A percentile compares a stretch with the other conserved stretches of the same genome.
Conservation (phyloP, 2,888 invertebrate genomes). For the Schizotus pectinicornis region DNA sequence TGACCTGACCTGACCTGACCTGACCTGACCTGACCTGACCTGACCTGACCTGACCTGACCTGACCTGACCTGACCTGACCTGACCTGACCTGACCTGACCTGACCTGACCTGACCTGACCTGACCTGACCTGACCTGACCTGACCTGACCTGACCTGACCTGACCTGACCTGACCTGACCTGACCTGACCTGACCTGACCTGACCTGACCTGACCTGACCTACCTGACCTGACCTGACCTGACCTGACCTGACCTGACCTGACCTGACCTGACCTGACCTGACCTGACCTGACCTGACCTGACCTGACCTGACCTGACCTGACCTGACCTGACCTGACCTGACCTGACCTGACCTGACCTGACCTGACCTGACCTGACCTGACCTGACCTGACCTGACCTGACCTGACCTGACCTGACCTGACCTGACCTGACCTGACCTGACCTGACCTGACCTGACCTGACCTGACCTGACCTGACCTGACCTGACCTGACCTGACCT, state of each 20-base stretch:
- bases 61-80: too few species aligned
- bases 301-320: constrained; percentile 14
- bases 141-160: constrained; percentile 22
- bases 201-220: constrained; percentile 18
- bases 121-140: constrained; percentile 22
- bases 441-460: constrained; percentile 13
- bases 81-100: too few species aligned
- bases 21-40: too few species aligned
- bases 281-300: constrained; percentile 13
- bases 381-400: constrained; percentile 13
- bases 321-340: constrained; percentile 13
- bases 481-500: constrained; percentile 6
- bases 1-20: too few species aligned
- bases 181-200: constrained; percentile 18
- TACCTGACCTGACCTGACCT: constrained; percentile 13
- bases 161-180: constrained; percentile 21
- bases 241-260: constrained; percentile 13
- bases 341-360: constrained; percentile 13
- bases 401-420: constrained; percentile 13
- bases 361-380: constrained; percentile 13
- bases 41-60: too few species aligned
- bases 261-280: constrained; percentile 13
- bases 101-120: too few species aligned
- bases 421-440: constrained; percentile 13
- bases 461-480: constrained; percentile 10